Conservation (phyloP, 2,888 invertebrate species). For the Yponomeuta malinellus region DNA sequence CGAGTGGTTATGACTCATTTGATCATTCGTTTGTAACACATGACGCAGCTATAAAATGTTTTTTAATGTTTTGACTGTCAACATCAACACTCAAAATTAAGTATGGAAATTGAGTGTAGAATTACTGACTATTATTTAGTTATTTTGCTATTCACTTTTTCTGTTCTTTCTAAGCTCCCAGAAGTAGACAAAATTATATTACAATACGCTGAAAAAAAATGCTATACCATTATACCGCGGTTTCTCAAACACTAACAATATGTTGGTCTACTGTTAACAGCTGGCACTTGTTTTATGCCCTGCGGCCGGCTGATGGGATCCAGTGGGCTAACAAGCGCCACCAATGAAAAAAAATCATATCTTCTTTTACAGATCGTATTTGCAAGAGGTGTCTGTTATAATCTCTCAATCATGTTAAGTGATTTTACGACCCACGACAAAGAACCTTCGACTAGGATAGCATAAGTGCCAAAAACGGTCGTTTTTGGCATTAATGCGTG, state of each 20-base stretch:
- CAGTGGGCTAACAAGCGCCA: too few relatives aligned
- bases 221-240: slow-evolving; percentile 16
- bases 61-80: slow-evolving; percentile 8
- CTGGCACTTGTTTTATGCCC: too few relatives aligned
- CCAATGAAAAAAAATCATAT: too few relatives aligned
- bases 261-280: too few relatives aligned
- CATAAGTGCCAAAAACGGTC: too few relatives aligned
- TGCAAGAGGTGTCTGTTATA: too few relatives aligned
- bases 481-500: too few relatives aligned
- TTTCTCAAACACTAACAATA: slow-evolving; percentile 14
- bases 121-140: background rate
- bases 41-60: background rate
- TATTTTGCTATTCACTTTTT: background rate
- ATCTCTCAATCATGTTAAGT: too few relatives aligned
- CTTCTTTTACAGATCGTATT: too few relatives aligned
- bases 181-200: slow-evolving; percentile 38
- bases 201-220: slow-evolving; percentile 41
- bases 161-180: slow-evolving; percentile 44
- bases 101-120: background rate
- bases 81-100: slow-evolving; percentile 2
- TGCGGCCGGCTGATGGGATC: too few relatives aligned
- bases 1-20: background rate
- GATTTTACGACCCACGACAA: too few relatives aligned
- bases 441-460: too few relatives aligned
- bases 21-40: slow-evolving; percentile 2